Base-by-base conservation (phyloP, 1,140 invertebrate genomes). In the Polypedilum vanderplanki region DNA sequence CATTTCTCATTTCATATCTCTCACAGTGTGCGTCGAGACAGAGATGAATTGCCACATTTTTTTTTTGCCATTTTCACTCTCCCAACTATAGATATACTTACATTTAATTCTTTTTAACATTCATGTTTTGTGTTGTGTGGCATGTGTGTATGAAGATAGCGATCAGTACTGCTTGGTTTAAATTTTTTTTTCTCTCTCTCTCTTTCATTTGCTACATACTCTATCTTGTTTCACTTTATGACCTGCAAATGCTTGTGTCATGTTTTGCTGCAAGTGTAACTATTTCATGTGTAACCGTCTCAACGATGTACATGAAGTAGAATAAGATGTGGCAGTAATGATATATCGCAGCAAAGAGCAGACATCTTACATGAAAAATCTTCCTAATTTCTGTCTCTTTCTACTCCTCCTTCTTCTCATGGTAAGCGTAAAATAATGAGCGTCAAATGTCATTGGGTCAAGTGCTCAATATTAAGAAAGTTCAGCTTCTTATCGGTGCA, bases 161-260 rank as follows among this genome's bases (percentile, higher is more conserved):
- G 10, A 57, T 57, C 46, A 33, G 24, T 33, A 33, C 24, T 33
- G 24, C 24, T 33, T 33, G 24, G 12, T 12, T n/a, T 57, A n/a
- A 57, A 57, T 57, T 12, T 46, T 9, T 9, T 46, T 46, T 46
- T 46, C 41, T 57, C 12, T 57, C n/a, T 3, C n/a, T 4, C 12
- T 12, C 12, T 12, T 57, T 8, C 41, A 4, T n/a, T 57, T n/a
- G 4, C 10, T n/a, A n/a, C 46, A 12, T 46, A 12, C 8, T 15
- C 41, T 46, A 12, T 46, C 41, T 46, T 46, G 8, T 15, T 57
- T n/a, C 15, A 12, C n/a, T 57, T 57, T 57, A 57, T 57, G 46
- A 57, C 46, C 46, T 57, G 46, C 46, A 57, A 57, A 57, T 57
- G 46, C 46, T 57, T 57, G 46, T 57, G 46, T 57, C 46, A 57